These are phyloP conservation scores for Drosophila nebulosa DNA, from an alignment of 1,140 invertebrate genomes.

Conservation along the genomic window DNA sequence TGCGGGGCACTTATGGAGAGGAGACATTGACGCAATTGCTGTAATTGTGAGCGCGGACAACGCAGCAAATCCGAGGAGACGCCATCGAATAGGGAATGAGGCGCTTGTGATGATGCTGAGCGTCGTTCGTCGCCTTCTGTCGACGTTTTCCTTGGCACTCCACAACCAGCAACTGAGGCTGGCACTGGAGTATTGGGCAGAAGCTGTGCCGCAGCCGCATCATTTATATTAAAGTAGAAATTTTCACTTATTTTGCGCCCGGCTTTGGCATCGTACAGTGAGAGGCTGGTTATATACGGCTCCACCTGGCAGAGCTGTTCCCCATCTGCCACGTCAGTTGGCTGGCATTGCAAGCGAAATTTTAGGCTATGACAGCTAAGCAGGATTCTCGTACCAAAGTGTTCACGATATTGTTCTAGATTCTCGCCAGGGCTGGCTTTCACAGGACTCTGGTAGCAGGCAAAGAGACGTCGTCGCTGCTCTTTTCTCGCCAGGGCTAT, in stretches of 20 bases:
- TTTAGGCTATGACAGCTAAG: constrained; percentile 90
- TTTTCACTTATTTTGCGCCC: constrained; percentile 95
- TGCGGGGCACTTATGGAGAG: constrained; percentile 91
- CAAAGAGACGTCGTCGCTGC: constrained; percentile 87
- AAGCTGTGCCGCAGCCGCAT: constrained; percentile 84
- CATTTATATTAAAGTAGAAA: constrained; percentile 95
- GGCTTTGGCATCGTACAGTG: constrained; percentile 92
- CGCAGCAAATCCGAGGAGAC: constrained; percentile 80
- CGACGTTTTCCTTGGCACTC: constrained; percentile 47
- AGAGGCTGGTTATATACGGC: constrained; percentile 93
- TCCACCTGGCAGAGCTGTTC: constrained; percentile 92
- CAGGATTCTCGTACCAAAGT: constrained; percentile 92
- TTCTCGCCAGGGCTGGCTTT: constrained; percentile 64
- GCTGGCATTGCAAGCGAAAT: constrained; percentile 85
- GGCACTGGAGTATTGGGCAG: constrained; percentile 81
- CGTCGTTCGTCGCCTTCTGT: constrained; percentile 44
- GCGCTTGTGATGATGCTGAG: constrained; percentile 41
- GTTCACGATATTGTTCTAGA: constrained; percentile 87
- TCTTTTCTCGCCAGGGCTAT: constrained; percentile 90
- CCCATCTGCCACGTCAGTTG: constrained; percentile 84
- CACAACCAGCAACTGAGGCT: constrained; percentile 58
- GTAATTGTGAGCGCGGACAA: constrained; percentile 85
- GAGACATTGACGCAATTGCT: constrained; percentile 87
- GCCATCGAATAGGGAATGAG: constrained; percentile 67
- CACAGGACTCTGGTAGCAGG: constrained; percentile 62